Percentiles rank a stretch among this genome's conserved stretches.
Evolutionary conservation across 92 coral and sea anemone genomes (phyloP).

Genomic region (Porites lobata): DNA sequence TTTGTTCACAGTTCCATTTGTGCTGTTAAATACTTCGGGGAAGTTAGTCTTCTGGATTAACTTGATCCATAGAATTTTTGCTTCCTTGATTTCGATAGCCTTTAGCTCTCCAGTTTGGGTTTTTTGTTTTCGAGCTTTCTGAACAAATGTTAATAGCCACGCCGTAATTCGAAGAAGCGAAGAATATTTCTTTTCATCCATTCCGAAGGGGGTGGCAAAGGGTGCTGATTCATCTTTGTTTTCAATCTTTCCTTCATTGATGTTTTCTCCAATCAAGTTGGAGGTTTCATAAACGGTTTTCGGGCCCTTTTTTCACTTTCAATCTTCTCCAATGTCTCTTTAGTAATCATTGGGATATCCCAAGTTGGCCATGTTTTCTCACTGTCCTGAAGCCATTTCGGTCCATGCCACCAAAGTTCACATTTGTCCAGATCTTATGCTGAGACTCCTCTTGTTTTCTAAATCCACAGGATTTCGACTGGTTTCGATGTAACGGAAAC

Average conservation of each 20-base stretch:
- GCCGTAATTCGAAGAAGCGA: background rate
- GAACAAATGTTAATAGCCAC: conserved; percentile 2
- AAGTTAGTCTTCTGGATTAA: too few relatives aligned
- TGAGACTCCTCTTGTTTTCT: conserved; percentile 15
- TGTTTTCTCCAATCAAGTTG: conserved; percentile 7
- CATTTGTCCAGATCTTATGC: conserved; percentile 28
- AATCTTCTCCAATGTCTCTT: conserved; percentile 31
- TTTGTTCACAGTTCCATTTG: too few relatives aligned
- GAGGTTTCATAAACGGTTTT: conserved; percentile 13
- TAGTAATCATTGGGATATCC: background rate
- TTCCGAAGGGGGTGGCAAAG: background rate
- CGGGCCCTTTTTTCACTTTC: conserved; percentile 25
- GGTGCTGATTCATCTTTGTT: background rate
- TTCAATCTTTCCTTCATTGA: conserved; percentile 9
- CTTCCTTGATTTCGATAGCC: background rate
- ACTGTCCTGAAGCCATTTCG: conserved; percentile 38
- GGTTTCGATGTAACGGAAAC: too few relatives aligned
- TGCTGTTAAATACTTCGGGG: too few relatives aligned
- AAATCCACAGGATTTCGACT: too few relatives aligned
- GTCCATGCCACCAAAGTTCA: conserved; percentile 45
- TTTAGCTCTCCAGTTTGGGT: conserved; percentile 9
- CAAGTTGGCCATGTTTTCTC: conserved; percentile 51
- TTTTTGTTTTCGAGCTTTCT: conserved; percentile 10
- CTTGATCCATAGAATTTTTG: too few relatives aligned
- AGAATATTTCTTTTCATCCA: conserved; percentile 2